phyloP scores from a whole-genome alignment of 2,113 vertebrate genomes.

The Holacanthus passer region DNA sequence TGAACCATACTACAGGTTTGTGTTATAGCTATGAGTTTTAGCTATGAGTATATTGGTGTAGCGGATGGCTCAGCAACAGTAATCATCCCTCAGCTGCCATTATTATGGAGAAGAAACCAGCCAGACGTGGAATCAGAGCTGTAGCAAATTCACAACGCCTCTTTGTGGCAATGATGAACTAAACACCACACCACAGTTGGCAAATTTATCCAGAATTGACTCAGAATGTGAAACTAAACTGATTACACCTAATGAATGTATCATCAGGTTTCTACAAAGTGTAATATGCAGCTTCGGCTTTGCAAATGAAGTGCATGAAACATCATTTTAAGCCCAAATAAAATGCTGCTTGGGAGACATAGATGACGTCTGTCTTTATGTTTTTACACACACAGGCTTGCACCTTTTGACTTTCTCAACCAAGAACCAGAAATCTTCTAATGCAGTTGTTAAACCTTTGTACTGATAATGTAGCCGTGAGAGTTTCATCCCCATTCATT shows the following conservation, averaged over 20 bases:
- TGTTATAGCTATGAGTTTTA: not conserved
- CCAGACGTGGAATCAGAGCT: not conserved
- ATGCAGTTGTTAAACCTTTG: too few relatives aligned
- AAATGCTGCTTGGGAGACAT: not conserved
- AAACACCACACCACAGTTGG: not conserved
- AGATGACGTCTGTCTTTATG: not conserved
- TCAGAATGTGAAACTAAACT: not conserved
- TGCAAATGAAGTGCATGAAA: not conserved
- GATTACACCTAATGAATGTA: not conserved
- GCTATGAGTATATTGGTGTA: not conserved
- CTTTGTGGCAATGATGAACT: not conserved
- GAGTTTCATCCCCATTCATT: too few relatives aligned
- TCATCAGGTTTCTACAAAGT: not conserved
- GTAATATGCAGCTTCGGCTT: not conserved
- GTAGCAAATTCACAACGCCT: not conserved
- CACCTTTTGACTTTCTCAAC: not conserved
- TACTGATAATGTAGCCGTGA: too few relatives aligned
- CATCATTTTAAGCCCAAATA: not conserved
- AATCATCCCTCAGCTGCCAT: not conserved
- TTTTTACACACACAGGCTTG: not conserved
- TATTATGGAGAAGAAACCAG: not conserved
- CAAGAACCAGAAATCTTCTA: too few relatives aligned
- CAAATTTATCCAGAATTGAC: not conserved
- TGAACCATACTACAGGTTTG: not conserved
- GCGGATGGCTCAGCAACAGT: not conserved